These are phyloP conservation scores for Aphidius ervi DNA, from an alignment of 1,140 invertebrate species.

Conservation along the genomic window DNA sequence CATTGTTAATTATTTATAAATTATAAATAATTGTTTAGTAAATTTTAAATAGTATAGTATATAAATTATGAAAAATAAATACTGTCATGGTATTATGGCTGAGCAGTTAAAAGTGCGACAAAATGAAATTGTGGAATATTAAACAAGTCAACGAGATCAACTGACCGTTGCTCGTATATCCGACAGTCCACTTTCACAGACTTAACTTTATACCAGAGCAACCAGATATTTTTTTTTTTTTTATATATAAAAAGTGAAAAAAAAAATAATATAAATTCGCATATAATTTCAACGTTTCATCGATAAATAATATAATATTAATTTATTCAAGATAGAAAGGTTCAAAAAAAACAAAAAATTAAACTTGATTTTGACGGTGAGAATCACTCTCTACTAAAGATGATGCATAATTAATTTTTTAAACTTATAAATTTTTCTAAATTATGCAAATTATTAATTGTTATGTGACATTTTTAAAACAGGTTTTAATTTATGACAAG, in stretches of 20 bases:
- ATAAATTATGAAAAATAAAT: slow-evolving; percentile 14
- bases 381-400: too few relatives aligned
- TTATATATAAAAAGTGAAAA: not conserved
- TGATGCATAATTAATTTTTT: too few relatives aligned
- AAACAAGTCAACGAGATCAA: slow-evolving; percentile 40
- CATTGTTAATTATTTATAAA: too few relatives aligned
- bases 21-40: not conserved
- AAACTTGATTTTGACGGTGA: too few relatives aligned
- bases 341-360: too few relatives aligned
- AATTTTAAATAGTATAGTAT: too few relatives aligned
- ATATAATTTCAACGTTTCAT: not conserved
- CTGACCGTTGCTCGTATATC: slow-evolving; percentile 40
- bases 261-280: not conserved
- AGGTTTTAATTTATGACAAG: too few relatives aligned
- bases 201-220: slow-evolving; percentile 25
- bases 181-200: slow-evolving; percentile 44
- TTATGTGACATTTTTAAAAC: too few relatives aligned
- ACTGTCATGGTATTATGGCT: not conserved
- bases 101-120: slow-evolving; percentile 18
- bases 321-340: too few relatives aligned
- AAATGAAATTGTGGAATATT: slow-evolving; percentile 39
- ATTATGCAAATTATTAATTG: too few relatives aligned
- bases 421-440: too few relatives aligned
- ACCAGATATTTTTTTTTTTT: slow-evolving; percentile 39
- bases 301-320: too few relatives aligned